phyloP scores from a whole-genome alignment of 2,797 vertebrate genomes.

The Anguilla anguilla region DNA sequence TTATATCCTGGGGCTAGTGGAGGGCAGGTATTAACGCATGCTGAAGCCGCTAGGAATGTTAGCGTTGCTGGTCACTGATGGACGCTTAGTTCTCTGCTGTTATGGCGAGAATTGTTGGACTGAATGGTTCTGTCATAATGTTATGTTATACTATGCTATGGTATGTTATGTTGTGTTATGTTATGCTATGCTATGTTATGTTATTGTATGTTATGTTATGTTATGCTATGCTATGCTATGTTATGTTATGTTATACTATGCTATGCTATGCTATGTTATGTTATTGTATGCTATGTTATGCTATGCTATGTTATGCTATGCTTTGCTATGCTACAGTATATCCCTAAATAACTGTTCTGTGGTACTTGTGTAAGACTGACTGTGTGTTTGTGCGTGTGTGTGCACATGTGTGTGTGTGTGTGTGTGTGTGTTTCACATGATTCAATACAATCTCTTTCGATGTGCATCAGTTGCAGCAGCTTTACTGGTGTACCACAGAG shows the following conservation, averaged over 20 bases:
- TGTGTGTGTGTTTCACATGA: neutral
- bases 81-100: neutral
- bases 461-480: neutral
- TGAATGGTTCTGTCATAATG: too few relatives aligned
- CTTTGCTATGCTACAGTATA: neutral
- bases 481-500: neutral
- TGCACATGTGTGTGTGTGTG: neutral
- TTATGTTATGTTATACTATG: too few relatives aligned
- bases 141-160: too few relatives aligned
- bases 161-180: too few relatives aligned
- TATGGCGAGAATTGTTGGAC: neutral
- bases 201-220: too few relatives aligned
- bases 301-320: too few relatives aligned
- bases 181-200: too few relatives aligned
- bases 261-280: too few relatives aligned
- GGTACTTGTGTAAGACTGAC: neutral
- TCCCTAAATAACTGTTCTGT: neutral
- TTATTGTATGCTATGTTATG: too few relatives aligned
- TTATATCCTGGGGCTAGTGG: neutral
- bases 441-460: neutral
- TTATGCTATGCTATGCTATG: too few relatives aligned
- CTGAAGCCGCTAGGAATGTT: neutral
- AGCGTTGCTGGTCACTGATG: neutral
- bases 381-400: neutral
- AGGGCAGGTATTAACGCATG: neutral